Conservation (phyloP, 1,140 invertebrate species). For the Brachionus rotundiformis region DNA sequence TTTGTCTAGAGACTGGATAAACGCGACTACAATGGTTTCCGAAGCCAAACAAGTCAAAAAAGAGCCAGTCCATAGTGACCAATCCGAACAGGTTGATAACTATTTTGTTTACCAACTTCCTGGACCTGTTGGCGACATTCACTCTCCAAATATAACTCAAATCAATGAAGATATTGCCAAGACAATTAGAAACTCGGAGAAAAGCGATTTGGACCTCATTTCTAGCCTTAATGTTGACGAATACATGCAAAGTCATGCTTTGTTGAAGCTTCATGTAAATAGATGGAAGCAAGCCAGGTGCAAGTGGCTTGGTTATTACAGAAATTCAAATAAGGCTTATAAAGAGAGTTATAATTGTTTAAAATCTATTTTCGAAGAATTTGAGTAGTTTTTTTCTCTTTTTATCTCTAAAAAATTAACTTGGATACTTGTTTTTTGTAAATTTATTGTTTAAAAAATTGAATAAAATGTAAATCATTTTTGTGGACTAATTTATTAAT, state of each 20-base stretch:
- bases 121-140: not conserved
- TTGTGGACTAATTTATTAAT: too few relatives aligned
- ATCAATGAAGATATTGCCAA: not conserved
- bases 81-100: not conserved
- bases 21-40: conserved; percentile 1
- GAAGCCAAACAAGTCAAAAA: conserved; percentile 16
- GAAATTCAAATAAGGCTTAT: not conserved
- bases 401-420: too few relatives aligned
- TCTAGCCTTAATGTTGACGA: conserved; percentile 23
- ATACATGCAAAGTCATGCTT: conserved; percentile 15
- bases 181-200: not conserved
- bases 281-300: conserved; percentile 34
- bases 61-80: not conserved
- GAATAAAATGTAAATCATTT: too few relatives aligned
- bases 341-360: conserved; percentile 18
- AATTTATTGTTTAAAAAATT: too few relatives aligned
- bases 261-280: conserved; percentile 32
- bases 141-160: not conserved
- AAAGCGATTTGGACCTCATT: conserved; percentile 10
- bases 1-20: conserved; percentile 33
- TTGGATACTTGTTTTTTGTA: too few relatives aligned
- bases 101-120: conserved; percentile 18
- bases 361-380: conserved; percentile 51
- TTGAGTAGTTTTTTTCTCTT: not conserved
- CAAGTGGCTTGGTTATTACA: conserved; percentile 27